A percentile compares a stretch with the other conserved stretches of the same genome.
phyloP scores from a whole-genome alignment of 2,113 vertebrate species.

The Callopanchax toddi region DNA sequence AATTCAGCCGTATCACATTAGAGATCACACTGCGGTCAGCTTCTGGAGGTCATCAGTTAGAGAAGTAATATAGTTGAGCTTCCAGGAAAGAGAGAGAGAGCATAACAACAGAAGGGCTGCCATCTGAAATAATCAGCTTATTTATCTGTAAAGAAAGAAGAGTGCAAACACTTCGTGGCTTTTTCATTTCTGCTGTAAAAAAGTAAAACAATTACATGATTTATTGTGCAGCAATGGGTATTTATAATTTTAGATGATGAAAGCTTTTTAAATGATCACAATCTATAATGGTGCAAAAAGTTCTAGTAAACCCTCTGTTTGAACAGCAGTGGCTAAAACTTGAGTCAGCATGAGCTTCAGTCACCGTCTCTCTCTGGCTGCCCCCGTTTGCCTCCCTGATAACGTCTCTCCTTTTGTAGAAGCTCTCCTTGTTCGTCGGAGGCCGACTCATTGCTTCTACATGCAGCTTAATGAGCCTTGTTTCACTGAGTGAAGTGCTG shows the following conservation, averaged over 20 bases:
- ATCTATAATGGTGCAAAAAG: not conserved
- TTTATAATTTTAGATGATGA: not conserved
- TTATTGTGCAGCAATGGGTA: not conserved
- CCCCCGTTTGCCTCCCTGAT: not conserved
- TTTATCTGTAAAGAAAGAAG: conserved; percentile 13
- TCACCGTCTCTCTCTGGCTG: not conserved
- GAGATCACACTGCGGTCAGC: conserved; percentile 15
- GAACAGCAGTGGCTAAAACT: no score
- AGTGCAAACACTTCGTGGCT: not conserved
- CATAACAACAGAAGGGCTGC: not conserved
- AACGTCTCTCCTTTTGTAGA: not conserved
- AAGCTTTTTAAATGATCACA: conserved; percentile 9
- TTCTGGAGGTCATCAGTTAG: conserved; percentile 21
- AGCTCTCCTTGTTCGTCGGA: conserved; percentile 13
- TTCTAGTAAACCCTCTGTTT: conserved; percentile 40
- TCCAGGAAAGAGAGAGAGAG: not conserved
- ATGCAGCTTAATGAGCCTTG: conserved; percentile 40
- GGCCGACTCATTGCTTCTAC: conserved; percentile 21
- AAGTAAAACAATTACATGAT: no score
- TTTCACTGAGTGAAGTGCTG: conserved; percentile 22
- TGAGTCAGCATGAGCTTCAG: no score
- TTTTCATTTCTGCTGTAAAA: no score
- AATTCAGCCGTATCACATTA: conserved; percentile 30
- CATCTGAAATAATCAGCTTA: conserved; percentile 3
- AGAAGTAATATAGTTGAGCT: not conserved